Base-by-base conservation (phyloP, 64 coral and sea anemone species). In the Stichodactyla helianthus region DNA sequence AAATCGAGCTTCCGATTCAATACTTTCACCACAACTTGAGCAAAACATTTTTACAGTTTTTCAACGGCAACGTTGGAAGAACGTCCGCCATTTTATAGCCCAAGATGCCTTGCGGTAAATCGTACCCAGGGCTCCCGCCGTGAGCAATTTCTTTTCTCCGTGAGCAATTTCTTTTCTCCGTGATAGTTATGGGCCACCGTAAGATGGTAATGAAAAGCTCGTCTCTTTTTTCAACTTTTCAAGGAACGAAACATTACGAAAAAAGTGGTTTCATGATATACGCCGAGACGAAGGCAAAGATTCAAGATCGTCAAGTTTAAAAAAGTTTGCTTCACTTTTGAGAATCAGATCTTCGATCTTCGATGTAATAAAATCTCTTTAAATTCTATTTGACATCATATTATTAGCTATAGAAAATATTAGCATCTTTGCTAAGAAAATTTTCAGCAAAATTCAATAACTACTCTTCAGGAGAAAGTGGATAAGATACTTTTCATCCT, bases 191-290 rank as follows among this genome's bases (percentile, higher is more conserved):
- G n/a, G n/a, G n/a, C n/a, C n/a, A n/a, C n/a, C n/a, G n/a, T n/a
- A n/a, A n/a, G 57, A 87, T 51, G 50, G 52, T 88, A 52, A 60
- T 82, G 91, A 82, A 77, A 62, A 79, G 13, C 60, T 52, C 22
- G 55, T 93, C 59, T 87, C 77, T 16, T 92, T 87, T 89, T 92
- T 92, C 18, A 92, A 92, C 27, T 92, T 92, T 83, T 86, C 79
- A 25, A 88, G 56, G 19, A 53, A 88, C 26, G 31, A 87, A 58
- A 63, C 68, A 13, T 25, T 26, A 53, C 52, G 81, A 51, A 84
- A 76, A 58, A 54, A 62, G 67, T 88, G 91, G 91, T 35, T 92
- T 64, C 85, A 79, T 62, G 91, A 79, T 10, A 87, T 87, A 87
- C 67, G 67, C 7, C 80, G 91, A 78, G 86, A 88, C 31, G 91